Conservation (phyloP, 2,113 vertebrate genomes). For the Nyctibius bracteatus region DNA sequence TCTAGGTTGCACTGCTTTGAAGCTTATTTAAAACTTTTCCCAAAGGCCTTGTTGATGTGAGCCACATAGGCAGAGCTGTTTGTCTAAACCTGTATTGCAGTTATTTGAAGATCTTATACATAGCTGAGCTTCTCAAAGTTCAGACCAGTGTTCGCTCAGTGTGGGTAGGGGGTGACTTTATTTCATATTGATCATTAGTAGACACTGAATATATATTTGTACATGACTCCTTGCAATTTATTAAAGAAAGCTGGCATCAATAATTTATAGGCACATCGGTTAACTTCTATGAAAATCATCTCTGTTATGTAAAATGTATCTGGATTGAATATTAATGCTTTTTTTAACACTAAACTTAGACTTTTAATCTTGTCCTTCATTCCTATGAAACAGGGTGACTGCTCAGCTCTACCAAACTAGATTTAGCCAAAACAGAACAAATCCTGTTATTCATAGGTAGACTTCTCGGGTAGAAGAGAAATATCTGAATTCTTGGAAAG, state of each 20-base stretch:
- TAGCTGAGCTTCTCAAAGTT: background rate
- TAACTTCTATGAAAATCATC: background rate
- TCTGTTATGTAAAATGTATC: background rate
- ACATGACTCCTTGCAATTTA: background rate
- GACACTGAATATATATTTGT: background rate
- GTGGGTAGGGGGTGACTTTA: background rate
- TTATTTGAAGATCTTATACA: background rate
- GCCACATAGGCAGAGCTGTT: background rate
- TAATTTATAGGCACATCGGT: background rate
- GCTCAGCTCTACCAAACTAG: background rate
- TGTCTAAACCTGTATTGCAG: background rate
- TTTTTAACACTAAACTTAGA: background rate
- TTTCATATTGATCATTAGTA: background rate
- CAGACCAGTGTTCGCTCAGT: background rate
- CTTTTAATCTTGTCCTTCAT: background rate
- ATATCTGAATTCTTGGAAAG: background rate
- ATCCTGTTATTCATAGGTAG: background rate
- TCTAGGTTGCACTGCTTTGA: background rate
- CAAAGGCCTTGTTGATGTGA: background rate
- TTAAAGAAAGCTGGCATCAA: background rate
- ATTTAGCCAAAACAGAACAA: background rate
- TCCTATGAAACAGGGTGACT: background rate
- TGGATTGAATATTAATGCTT: background rate
- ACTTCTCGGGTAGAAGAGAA: background rate
- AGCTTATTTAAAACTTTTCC: background rate